Base-by-base conservation (phyloP, 1,140 invertebrate genomes). In the Bombus sibiricus region DNA sequence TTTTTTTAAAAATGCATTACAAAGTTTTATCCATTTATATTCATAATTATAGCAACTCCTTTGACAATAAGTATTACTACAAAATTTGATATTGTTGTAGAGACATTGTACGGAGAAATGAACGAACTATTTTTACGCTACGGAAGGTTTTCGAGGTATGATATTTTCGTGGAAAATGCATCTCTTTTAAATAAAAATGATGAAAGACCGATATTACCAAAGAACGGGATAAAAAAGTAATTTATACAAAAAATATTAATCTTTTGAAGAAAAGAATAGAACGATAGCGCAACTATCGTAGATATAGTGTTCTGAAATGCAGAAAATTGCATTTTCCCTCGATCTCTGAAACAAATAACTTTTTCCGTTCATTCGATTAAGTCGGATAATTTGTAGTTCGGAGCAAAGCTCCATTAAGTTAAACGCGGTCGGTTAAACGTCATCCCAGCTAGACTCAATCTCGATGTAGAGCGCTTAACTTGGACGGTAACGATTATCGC, bases 401-500 rank as follows among this genome's bases (percentile, higher is more conserved):
- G 59, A 81, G 59, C 83, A 86, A 86, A 81, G 22, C 59, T 34
- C 66, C 47, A 88, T 80, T 82, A 77, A 81, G 43, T 83, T 71
- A 72, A 39, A 78, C n/a, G 85, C 73, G 66, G 32, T 37, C 66
- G 74, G 81, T 81, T 89, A 84, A 86, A 90, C 62, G 81, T 87
- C 89, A 87, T 76, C 88, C 81, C 77, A 73, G 13, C 74, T 64
- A 39, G 74, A 86, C 87, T 87, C 79, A 79, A 81, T 90, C 83
- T 90, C 77, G 83, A 88, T 88, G 86, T 83, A 77, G 88, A 78
- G 83, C 68, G 83, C 89, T 90, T 88, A 90, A 90, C 83, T 90
- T 86, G 72, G 73, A 78, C 83, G 89, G 90, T 90, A 90, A 90
- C 89, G 89, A 90, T 88, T 90, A 90, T 90, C 83, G 89, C 83